Base-by-base conservation (phyloP, 2,888 invertebrate genomes). In the Heliconius aoede region DNA sequence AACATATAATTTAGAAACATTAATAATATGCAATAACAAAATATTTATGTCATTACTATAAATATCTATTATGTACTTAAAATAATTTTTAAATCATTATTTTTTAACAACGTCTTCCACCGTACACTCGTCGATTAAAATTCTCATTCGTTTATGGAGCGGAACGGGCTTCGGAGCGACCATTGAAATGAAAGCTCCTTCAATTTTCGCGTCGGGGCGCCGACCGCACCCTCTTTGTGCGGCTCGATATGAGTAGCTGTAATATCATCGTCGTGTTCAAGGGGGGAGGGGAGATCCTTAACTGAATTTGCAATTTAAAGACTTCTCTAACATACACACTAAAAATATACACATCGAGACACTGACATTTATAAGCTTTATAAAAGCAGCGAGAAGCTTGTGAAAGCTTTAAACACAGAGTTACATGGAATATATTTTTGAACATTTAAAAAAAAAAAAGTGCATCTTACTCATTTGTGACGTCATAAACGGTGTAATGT, bases 401-500 rank as follows among this genome's bases (percentile, higher is more conserved):
- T 1, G 36, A 21, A 72, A 64, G 75, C 72, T 72, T 72, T 40
- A 60, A 58, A 61, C 21, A 61, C 28, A 5, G 71, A 21, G 13
- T 30, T 51, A 69, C 13, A 30, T 26, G 21, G 3, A 58, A 61
- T 60, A 55, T 55, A 5, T 26, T 9, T 36, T 67, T 26, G 1
- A 24, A 28, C n/a, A n/a, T 67, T n/a, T 18, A 30, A 40, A 40
- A 40, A 36, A 28, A 18, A 72, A 69, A 5, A n/a, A n/a, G n/a
- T 4, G 60, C 40, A 58, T 96, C 97, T 96, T 90, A 97, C 97
- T 98, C 98, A 94, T 98, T 98, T 88, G 96, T 96, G 92, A 98
- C 97, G 95, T 98, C 98, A 95, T 98, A 98, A 91, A 98, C 97
- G 85, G 98, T 98, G 95, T 98, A 98, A 92, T 97, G 97, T 85